A percentile compares a stretch with the other conserved stretches of the same genome.
Conservation (phyloP, 2,888 invertebrate genomes). For the Oligia fasciuncula region DNA sequence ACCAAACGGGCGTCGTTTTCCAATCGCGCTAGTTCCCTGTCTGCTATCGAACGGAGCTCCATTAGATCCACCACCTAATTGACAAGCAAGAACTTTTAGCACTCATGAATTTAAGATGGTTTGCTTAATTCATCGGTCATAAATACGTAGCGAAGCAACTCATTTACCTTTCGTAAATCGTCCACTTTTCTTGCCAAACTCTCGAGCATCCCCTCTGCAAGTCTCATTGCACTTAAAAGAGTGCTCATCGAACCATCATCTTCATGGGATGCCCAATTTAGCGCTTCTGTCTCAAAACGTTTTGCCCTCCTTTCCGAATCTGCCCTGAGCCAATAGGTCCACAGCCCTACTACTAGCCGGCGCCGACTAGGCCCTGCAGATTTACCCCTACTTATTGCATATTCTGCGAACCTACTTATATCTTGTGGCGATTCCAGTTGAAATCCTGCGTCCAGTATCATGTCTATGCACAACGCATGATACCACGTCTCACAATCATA, state of each 20-base stretch:
- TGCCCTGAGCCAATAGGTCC: constrained; percentile 85
- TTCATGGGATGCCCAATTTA: constrained; percentile 76
- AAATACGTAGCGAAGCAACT: background rate
- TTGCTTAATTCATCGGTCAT: background rate
- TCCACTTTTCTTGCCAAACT: constrained; percentile 86
- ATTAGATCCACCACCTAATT: constrained; percentile 84
- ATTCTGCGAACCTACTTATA: constrained; percentile 84
- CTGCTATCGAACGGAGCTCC: constrained; percentile 86
- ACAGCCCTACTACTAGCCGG: constrained; percentile 80
- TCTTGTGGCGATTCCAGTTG: constrained; percentile 85
- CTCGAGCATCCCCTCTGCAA: constrained; percentile 86
- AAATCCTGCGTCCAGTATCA: constrained; percentile 90
- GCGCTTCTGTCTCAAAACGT: constrained; percentile 83
- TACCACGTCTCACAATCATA: constrained; percentile 87
- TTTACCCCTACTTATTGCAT: constrained; percentile 74
- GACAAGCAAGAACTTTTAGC: background rate
- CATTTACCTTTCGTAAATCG: constrained; percentile 80
- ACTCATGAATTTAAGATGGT: background rate
- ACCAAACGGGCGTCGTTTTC: constrained; percentile 80
- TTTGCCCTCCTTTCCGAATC: constrained; percentile 80
- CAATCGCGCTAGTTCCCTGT: constrained; percentile 78
- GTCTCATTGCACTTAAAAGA: constrained; percentile 80
- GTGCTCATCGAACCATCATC: constrained; percentile 78
- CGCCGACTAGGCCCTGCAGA: constrained; percentile 75
- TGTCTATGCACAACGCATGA: constrained; percentile 89